Evolutionary conservation across 2,888 invertebrate genomes (phyloP).

Genomic region (Tetranychus truncatus): DNA sequence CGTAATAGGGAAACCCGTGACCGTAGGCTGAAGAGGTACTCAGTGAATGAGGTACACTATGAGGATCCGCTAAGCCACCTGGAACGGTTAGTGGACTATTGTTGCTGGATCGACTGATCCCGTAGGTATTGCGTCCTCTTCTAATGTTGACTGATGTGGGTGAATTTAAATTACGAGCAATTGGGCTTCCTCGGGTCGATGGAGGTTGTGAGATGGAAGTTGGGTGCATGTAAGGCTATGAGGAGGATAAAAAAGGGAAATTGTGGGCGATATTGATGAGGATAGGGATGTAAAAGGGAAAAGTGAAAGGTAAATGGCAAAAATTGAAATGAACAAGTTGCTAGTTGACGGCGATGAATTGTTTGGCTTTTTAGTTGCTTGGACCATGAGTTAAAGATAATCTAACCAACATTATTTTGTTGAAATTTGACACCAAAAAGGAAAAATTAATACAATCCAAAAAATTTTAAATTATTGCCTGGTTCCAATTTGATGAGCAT

Average conservation of each 20-base stretch:
- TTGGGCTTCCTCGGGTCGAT: slow-evolving; percentile 24
- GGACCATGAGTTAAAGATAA: no score
- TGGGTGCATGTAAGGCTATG: slow-evolving; percentile 4
- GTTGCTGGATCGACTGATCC: slow-evolving; percentile 26
- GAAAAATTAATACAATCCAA: no score
- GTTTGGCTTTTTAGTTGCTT: no score
- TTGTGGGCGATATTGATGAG: no score
- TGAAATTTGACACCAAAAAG: no score
- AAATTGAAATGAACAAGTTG: no score
- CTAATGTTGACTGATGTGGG: slow-evolving; percentile 16
- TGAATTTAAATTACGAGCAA: slow-evolving; percentile 20
- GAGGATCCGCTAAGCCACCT: slow-evolving; percentile 23
- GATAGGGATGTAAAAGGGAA: no score
- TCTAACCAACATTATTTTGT: no score
- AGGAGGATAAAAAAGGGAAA: slow-evolving; percentile 6
- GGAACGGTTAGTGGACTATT: slow-evolving; percentile 26
- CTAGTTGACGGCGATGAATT: no score
- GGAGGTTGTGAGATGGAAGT: slow-evolving; percentile 26
- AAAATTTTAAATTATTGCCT: no score
- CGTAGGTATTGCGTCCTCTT: slow-evolving; percentile 22
- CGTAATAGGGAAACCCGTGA: slow-evolving; percentile 25
- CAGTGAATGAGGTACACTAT: slow-evolving; percentile 18
- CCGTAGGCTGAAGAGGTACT: slow-evolving; percentile 24
- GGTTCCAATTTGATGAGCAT: no score
- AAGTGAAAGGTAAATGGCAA: no score